A percentile compares a stretch with the other conserved stretches of the same genome.
These are phyloP conservation scores for Apeira syringaria DNA, from an alignment of 2,888 invertebrate species.

Conservation along the genomic window DNA sequence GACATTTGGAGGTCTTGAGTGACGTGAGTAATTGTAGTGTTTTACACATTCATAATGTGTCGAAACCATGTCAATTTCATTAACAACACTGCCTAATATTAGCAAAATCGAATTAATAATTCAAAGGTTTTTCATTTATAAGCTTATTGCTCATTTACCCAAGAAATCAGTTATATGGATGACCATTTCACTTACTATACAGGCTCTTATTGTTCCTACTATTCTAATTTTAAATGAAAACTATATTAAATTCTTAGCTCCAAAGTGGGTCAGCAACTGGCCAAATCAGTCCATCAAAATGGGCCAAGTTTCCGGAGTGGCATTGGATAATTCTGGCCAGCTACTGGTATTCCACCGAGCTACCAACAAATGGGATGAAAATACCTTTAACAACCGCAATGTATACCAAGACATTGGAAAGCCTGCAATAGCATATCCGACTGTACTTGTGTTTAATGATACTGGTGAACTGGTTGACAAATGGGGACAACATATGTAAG, in stretches of 20 bases:
- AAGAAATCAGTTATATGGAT: too few relatives aligned
- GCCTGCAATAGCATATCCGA: constrained; percentile 85
- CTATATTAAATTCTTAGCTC: constrained; percentile 56
- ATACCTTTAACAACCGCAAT: constrained; percentile 84
- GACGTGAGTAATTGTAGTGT: too few relatives aligned
- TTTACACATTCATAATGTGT: too few relatives aligned
- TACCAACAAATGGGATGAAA: constrained; percentile 84
- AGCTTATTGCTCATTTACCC: too few relatives aligned
- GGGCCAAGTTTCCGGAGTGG: constrained; percentile 93
- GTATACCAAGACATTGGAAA: constrained; percentile 77
- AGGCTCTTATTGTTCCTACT: too few relatives aligned
- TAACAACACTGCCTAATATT: too few relatives aligned
- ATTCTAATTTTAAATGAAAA: constrained; percentile 3
- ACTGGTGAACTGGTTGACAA: constrained; percentile 84
- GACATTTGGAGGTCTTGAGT: too few relatives aligned
- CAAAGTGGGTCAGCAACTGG: constrained; percentile 82
- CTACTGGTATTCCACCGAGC: constrained; percentile 93
- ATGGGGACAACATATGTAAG: constrained; percentile 89
- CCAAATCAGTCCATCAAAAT: constrained; percentile 75
- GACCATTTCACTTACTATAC: too few relatives aligned
- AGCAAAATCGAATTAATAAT: too few relatives aligned
- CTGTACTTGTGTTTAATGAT: constrained; percentile 86
- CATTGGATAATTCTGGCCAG: constrained; percentile 88
- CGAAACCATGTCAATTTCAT: too few relatives aligned
- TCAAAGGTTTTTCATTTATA: too few relatives aligned